Evolutionary conservation across 2,797 vertebrate genomes (phyloP).

Genomic region (Intellagama lesueurii): DNA sequence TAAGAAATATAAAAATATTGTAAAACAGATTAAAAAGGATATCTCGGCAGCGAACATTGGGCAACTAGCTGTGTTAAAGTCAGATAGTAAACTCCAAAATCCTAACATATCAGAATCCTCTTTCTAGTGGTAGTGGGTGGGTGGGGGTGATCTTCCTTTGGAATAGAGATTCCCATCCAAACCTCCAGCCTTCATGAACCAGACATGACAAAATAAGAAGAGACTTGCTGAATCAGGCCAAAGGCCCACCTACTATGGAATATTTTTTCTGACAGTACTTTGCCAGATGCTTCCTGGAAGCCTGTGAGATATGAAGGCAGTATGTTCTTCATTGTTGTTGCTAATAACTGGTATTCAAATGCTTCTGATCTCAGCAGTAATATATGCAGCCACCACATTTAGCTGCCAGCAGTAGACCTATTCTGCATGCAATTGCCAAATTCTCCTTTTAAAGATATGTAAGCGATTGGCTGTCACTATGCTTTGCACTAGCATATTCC

Average conservation of each 20-base stretch:
- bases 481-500: background rate
- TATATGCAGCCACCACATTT: too few species aligned
- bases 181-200: background rate
- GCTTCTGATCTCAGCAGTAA: background rate
- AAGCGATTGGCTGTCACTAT: background rate
- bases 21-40: too few species aligned
- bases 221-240: background rate
- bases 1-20: too few species aligned
- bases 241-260: background rate
- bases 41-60: too few species aligned
- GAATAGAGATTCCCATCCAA: background rate
- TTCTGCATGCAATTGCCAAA: background rate
- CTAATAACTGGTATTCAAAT: background rate
- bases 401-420: background rate
- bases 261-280: background rate
- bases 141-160: background rate
- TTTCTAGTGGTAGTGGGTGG: too few species aligned
- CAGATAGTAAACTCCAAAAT: too few species aligned
- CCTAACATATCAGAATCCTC: background rate
- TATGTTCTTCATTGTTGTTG: background rate
- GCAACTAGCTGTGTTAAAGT: too few species aligned
- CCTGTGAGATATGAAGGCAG: background rate
- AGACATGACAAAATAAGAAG: background rate
- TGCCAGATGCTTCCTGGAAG: background rate
- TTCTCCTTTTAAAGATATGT: background rate